Conservation (phyloP, 1,140 invertebrate genomes). For the Drosophila suzukii region DNA sequence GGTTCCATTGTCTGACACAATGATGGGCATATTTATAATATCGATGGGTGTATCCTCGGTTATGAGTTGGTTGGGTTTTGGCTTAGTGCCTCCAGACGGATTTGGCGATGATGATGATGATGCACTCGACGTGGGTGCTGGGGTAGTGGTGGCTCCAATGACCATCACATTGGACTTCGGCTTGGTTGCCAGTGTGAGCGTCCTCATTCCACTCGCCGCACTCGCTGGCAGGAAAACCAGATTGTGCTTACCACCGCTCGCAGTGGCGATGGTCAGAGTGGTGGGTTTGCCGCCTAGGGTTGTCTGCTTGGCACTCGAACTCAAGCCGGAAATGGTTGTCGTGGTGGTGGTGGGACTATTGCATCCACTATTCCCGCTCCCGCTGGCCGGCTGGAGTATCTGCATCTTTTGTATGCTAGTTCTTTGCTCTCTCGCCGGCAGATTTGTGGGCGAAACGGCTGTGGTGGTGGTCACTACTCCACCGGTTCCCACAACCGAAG, state of each 20-base stretch:
- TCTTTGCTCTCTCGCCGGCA: slow-evolving; percentile 36
- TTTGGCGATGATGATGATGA: slow-evolving; percentile 16
- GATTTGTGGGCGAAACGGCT: slow-evolving; percentile 27
- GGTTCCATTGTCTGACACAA: slow-evolving; percentile 72
- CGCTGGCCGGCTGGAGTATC: slow-evolving; percentile 39
- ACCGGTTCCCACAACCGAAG: background rate
- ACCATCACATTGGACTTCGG: slow-evolving; percentile 71
- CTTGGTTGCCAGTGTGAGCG: slow-evolving; percentile 61
- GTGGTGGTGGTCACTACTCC: slow-evolving; percentile 5
- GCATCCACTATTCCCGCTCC: background rate
- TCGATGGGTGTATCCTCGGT: slow-evolving; percentile 86
- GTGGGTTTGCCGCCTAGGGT: slow-evolving; percentile 45
- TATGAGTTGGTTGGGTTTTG: slow-evolving; percentile 81
- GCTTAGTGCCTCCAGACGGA: slow-evolving; percentile 19
- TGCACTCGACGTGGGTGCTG: slow-evolving; percentile 13
- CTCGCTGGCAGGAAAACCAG: slow-evolving; percentile 66
- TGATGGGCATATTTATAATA: slow-evolving; percentile 82
- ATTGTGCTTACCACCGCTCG: slow-evolving; percentile 68
- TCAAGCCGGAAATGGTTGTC: slow-evolving; percentile 13
- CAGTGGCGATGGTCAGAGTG: slow-evolving; percentile 58
- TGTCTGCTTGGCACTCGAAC: slow-evolving; percentile 15
- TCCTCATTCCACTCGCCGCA: slow-evolving; percentile 61
- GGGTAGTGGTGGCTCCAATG: slow-evolving; percentile 52
- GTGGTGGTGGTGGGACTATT: slow-evolving; percentile 4
- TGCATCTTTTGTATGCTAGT: slow-evolving; percentile 83